phyloP scores from a whole-genome alignment of 1,140 invertebrate genomes.

The Temnothorax longispinosus region DNA sequence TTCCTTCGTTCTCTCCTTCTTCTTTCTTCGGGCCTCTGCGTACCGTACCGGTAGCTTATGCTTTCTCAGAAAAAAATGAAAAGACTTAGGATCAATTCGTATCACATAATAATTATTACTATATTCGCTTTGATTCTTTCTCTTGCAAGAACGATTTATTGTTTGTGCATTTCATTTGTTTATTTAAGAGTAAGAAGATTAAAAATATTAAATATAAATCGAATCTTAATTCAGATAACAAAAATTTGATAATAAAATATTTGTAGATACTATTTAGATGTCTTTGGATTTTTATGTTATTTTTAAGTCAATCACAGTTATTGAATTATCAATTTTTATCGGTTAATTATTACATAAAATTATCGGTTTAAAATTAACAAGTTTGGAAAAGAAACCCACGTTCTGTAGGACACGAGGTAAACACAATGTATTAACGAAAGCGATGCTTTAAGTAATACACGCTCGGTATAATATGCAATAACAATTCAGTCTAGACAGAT shows the following conservation, averaged over 20 bases:
- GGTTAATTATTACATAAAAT: neutral
- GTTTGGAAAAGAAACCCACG: neutral
- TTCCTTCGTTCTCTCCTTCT: constrained; percentile 22
- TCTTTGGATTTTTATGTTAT: neutral
- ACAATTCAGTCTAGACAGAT: constrained; percentile 69
- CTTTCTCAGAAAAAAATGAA: constrained; percentile 19
- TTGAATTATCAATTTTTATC: neutral
- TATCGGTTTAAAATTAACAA: neutral
- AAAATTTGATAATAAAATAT: neutral
- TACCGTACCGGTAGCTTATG: neutral
- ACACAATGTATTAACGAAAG: neutral
- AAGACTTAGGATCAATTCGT: neutral
- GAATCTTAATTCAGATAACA: neutral
- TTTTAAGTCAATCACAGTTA: neutral
- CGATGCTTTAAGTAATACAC: neutral
- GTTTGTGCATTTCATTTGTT: neutral
- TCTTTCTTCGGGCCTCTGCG: constrained; percentile 4
- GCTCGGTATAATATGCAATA: constrained; percentile 29
- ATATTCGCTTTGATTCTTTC: neutral
- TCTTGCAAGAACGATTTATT: neutral
- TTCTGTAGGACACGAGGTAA: neutral
- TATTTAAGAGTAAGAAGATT: neutral
- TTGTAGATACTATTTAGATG: neutral
- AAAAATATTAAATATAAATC: neutral
- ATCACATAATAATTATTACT: constrained; percentile 41